These are phyloP conservation scores for Cirrhinus molitorella DNA, from an alignment of 2,797 vertebrate species.

Conservation along the genomic window DNA sequence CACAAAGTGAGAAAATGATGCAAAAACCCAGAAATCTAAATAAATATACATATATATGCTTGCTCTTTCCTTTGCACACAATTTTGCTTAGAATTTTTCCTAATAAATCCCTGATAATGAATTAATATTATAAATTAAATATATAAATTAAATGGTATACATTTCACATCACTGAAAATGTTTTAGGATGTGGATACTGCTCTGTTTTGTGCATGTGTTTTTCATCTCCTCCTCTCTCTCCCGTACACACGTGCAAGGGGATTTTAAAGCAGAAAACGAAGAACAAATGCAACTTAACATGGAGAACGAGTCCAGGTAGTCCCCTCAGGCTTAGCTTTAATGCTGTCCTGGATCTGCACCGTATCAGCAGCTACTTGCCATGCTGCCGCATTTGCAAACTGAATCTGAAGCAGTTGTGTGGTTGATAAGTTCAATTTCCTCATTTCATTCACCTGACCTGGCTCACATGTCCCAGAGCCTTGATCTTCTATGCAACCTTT, in stretches of 20 bases:
- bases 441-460: constrained; percentile 41
- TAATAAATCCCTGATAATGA: too few species aligned
- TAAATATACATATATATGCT: not conserved
- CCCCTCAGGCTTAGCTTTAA: constrained; percentile 40
- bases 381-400: constrained; percentile 11
- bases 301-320: constrained; percentile 25
- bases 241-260: not conserved
- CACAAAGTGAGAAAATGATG: constrained; percentile 20
- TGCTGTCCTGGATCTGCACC: constrained; percentile 20
- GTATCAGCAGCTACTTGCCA: constrained; percentile 15
- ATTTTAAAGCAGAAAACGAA: constrained; percentile 26
- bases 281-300: constrained; percentile 43
- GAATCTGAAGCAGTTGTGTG: constrained; percentile 30
- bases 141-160: not conserved
- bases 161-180: constrained; percentile 7
- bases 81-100: too few species aligned
- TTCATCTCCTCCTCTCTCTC: not conserved
- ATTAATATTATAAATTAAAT: too few species aligned
- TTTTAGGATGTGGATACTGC: not conserved
- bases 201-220: not conserved
- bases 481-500: constrained; percentile 16
- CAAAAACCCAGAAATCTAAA: not conserved
- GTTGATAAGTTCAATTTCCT: constrained; percentile 34
- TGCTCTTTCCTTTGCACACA: not conserved
- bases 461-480: constrained; percentile 6